Conservation (phyloP, 2,888 invertebrate species). For the Chirona hameri region DNA sequence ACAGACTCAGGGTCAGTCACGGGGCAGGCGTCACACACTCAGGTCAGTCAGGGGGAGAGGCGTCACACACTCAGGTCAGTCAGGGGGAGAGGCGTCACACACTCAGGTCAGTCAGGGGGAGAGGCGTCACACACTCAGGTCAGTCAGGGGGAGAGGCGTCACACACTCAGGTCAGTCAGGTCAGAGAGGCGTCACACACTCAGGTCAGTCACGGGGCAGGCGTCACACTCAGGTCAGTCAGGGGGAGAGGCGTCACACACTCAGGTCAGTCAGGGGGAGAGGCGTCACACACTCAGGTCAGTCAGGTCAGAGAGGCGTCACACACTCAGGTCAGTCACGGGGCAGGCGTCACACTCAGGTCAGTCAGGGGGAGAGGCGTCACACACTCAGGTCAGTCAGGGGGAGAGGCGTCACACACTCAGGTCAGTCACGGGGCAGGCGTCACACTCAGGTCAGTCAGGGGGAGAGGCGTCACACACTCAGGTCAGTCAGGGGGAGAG, state of each 20-base stretch:
- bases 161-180: not conserved
- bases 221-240: not conserved
- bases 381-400: not conserved
- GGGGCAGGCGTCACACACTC: constrained; percentile 1
- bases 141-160: not conserved
- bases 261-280: not conserved
- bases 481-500: not conserved
- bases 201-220: too few relatives aligned
- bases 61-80: not conserved
- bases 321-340: too few relatives aligned
- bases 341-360: too few relatives aligned
- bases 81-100: too few relatives aligned
- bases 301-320: too few relatives aligned
- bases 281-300: not conserved
- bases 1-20: too few relatives aligned
- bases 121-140: constrained; percentile 3
- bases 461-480: too few relatives aligned
- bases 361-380: not conserved
- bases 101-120: not conserved
- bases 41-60: not conserved
- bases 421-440: too few relatives aligned
- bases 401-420: not conserved
- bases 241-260: not conserved
- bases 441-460: too few relatives aligned
- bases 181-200: too few relatives aligned